These are phyloP conservation scores for Rhagoletis pomonella DNA, from an alignment of 1,140 invertebrate species.

Conservation along the genomic window DNA sequence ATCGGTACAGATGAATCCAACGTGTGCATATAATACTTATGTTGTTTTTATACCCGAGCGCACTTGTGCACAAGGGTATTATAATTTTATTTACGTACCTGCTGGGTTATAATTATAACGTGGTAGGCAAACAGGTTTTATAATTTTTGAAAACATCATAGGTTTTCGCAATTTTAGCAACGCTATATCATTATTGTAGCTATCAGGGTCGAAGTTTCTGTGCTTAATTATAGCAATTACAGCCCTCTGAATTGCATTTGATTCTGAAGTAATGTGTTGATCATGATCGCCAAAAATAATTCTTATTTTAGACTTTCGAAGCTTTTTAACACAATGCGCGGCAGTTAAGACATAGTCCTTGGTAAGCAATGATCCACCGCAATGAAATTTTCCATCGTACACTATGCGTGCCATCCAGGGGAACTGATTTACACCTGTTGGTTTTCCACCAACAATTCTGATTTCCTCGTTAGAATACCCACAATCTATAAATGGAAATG, in stretches of 20 bases:
- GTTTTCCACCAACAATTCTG: slow-evolving; percentile 81
- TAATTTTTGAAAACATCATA: slow-evolving; percentile 85
- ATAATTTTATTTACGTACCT: slow-evolving; percentile 75
- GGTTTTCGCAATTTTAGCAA: slow-evolving; percentile 84
- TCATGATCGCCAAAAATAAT: slow-evolving; percentile 88
- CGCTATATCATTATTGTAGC: slow-evolving; percentile 92
- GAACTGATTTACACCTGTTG: slow-evolving; percentile 86
- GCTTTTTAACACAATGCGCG: slow-evolving; percentile 82
- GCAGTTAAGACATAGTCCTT: slow-evolving; percentile 82
- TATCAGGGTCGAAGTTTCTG: slow-evolving; percentile 86
- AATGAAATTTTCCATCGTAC: slow-evolving; percentile 91
- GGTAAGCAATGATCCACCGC: slow-evolving; percentile 89
- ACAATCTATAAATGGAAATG: slow-evolving; percentile 76
- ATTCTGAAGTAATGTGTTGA: slow-evolving; percentile 85
- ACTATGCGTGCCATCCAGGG: slow-evolving; percentile 88
- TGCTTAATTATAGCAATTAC: slow-evolving; percentile 86
- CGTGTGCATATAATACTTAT: too few relatives aligned
- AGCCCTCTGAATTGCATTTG: slow-evolving; percentile 84
- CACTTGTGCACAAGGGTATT: too few relatives aligned
- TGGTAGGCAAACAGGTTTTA: slow-evolving; percentile 88
- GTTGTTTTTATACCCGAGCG: too few relatives aligned
- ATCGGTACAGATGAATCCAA: too few relatives aligned
- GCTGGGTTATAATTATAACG: slow-evolving; percentile 80
- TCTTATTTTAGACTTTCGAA: slow-evolving; percentile 85
- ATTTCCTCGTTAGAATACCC: slow-evolving; percentile 83